Percentiles rank a stretch among this genome's conserved stretches.
These are phyloP conservation scores for Lynx canadensis DNA, from an alignment of 2,113 vertebrate species.

Conservation along the genomic window DNA sequence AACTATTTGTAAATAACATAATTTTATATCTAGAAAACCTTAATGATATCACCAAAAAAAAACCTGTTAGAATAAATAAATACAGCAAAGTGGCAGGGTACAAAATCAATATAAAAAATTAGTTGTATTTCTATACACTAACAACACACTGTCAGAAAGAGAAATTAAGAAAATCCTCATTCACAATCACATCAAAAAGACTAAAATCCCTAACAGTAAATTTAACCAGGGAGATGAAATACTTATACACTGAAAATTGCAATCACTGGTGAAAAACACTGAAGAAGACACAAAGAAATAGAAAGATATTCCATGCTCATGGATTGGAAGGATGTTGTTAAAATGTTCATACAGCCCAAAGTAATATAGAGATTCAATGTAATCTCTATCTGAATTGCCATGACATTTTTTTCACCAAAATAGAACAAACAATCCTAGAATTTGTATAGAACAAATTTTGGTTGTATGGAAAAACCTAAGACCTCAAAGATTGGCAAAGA, in stretches of 20 bases:
- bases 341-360: not conserved
- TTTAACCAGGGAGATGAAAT: not conserved
- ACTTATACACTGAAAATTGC: not conserved
- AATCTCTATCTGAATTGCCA: not conserved
- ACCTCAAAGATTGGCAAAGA: not conserved
- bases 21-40: not conserved
- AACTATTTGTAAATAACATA: not conserved
- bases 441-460: not conserved
- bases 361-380: not conserved
- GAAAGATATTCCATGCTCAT: not conserved
- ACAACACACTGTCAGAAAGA: not conserved
- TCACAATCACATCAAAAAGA: not conserved
- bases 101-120: not conserved
- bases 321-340: not conserved
- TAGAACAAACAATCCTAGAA: not conserved
- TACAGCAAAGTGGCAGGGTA: not conserved
- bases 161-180: not conserved
- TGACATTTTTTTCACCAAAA: not conserved
- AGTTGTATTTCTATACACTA: not conserved
- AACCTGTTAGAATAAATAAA: not conserved
- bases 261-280: not conserved
- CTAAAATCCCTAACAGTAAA: not conserved
- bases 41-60: not conserved
- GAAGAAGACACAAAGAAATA: not conserved
- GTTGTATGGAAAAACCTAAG: not conserved